A percentile compares a stretch with the other conserved stretches of the same genome.
Conservation (phyloP, 2,797 vertebrate species). For the Myiotriccus ornatus region DNA sequence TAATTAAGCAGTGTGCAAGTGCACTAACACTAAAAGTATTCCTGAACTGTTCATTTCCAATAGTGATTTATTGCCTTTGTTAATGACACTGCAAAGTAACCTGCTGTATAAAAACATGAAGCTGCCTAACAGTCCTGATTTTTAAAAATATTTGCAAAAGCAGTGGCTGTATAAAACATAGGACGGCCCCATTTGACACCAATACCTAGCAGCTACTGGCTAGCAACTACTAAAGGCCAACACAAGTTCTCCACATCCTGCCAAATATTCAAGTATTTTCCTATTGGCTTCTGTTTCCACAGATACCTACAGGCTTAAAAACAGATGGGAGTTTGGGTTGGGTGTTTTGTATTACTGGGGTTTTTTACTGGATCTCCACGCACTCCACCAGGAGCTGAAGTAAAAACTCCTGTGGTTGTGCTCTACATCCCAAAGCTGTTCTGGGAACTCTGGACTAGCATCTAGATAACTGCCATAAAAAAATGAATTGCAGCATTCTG, state of each 20-base stretch:
- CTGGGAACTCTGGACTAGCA: not conserved
- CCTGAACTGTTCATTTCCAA: not conserved
- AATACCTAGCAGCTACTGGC: not conserved
- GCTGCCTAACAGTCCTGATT: not conserved
- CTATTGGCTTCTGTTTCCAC: not conserved
- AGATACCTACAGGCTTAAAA: not conserved
- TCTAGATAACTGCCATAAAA: slow-evolving; percentile 10
- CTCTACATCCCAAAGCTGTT: not conserved
- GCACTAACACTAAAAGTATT: not conserved
- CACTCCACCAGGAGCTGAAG: not conserved
- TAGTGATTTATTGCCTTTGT: not conserved
- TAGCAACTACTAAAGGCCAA: not conserved
- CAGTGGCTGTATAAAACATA: not conserved
- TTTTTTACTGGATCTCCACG: not conserved
- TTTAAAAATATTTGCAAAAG: not conserved
- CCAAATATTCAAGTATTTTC: not conserved
- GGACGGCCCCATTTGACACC: not conserved
- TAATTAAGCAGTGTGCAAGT: not conserved
- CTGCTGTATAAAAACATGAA: not conserved
- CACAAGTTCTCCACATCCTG: not conserved
- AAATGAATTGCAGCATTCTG: slow-evolving; percentile 42
- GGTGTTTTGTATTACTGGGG: accelerated
- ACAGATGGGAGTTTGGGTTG: not conserved
- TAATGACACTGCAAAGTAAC: not conserved
- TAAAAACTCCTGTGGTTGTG: not conserved